Percentiles rank a stretch among this genome's conserved stretches.
phyloP scores from a whole-genome alignment of 2,113 vertebrate species.

The Notarius quadriscutis region DNA sequence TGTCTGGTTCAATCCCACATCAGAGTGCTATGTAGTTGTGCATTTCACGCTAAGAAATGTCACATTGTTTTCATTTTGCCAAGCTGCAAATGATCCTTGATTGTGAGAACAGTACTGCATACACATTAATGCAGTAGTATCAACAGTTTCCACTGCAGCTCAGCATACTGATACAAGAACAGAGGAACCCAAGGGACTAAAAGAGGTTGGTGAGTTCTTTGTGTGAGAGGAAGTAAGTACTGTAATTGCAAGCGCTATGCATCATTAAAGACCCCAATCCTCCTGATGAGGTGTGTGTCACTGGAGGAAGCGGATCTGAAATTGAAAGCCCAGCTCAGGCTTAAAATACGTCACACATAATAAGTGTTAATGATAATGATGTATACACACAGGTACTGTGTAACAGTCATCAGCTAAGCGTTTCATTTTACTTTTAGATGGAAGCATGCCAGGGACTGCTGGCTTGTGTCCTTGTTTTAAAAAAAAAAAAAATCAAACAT shows the following conservation, averaged over 20 bases:
- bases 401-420: constrained; percentile 13
- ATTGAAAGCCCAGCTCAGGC: background rate
- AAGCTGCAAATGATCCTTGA: background rate
- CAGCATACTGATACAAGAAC: background rate
- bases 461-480: constrained; percentile 11
- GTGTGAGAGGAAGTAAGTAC: constrained; percentile 37
- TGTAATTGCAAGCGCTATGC: constrained; percentile 48
- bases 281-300: constrained; percentile 30
- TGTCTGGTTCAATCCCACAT: background rate
- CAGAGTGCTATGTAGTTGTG: background rate
- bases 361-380: constrained; percentile 5
- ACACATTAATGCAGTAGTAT: background rate
- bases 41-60: background rate
- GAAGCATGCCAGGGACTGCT: constrained; percentile 19
- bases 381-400: constrained; percentile 22
- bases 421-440: constrained; percentile 30
- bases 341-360: constrained; percentile 31
- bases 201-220: constrained; percentile 15
- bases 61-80: background rate
- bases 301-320: constrained; percentile 1
- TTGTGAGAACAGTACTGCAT: background rate
- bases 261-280: constrained; percentile 49
- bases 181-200: background rate
- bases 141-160: background rate
- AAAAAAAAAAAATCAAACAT: constrained; percentile 24